These are phyloP conservation scores for Sprattus sprattus DNA, from an alignment of 2,113 vertebrate genomes.

Conservation along the genomic window DNA sequence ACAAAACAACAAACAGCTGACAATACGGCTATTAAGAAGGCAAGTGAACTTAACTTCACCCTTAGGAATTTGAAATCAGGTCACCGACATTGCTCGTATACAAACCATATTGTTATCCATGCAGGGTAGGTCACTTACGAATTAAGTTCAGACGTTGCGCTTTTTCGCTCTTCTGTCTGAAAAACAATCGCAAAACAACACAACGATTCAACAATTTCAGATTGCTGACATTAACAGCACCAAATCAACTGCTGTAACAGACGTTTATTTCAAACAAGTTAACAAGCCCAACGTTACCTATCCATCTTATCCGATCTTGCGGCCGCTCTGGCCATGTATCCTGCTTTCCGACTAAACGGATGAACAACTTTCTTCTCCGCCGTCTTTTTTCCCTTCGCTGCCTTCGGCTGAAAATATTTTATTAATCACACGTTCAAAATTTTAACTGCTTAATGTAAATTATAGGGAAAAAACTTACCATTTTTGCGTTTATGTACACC, in stretches of 20 bases:
- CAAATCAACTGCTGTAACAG: not conserved
- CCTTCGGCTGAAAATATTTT: conserved; percentile 80
- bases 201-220: not conserved
- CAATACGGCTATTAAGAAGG: not conserved
- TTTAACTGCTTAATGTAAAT: not conserved
- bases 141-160: conserved; percentile 81
- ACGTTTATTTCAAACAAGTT: not conserved
- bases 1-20: too few relatives aligned
- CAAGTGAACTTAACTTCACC: not conserved
- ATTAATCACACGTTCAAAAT: not conserved
- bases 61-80: not conserved
- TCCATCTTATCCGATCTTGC: conserved; percentile 84
- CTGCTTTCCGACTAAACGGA: conserved; percentile 93
- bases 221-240: too few relatives aligned
- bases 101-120: too few relatives aligned
- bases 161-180: conserved; percentile 84
- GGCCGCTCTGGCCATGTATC: conserved; percentile 80
- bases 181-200: conserved; percentile 11
- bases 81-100: not conserved
- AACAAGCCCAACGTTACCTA: conserved; percentile 55
- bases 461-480: not conserved
- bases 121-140: conserved; percentile 67
- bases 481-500: not conserved
- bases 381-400: conserved; percentile 71
- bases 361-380: conserved; percentile 84